These are phyloP conservation scores for Ammospiza maritima DNA, from an alignment of 2,797 vertebrate genomes.

Conservation along the genomic window DNA sequence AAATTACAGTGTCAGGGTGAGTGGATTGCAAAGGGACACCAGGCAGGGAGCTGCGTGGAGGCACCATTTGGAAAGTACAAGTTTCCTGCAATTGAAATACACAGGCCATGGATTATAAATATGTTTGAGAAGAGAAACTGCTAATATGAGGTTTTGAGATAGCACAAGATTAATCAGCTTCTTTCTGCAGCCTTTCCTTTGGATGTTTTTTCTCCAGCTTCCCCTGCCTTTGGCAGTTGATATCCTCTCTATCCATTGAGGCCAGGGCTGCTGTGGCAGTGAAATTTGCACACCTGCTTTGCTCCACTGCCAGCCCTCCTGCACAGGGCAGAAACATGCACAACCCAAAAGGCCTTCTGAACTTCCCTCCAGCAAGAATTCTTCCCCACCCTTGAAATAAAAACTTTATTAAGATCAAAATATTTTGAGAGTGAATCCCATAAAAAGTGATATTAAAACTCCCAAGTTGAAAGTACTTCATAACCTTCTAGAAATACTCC, in stretches of 20 bases:
- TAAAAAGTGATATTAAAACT: neutral
- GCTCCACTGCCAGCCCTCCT: neutral
- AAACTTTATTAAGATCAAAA: neutral
- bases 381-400: neutral
- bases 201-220: neutral
- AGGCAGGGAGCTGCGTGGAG: neutral
- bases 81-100: neutral
- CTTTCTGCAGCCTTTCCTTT: neutral
- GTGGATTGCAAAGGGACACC: slow-evolving; percentile 29
- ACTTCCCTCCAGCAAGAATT: neutral
- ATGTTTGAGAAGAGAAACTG: neutral
- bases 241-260: accelerated
- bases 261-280: neutral
- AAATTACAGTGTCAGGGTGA: neutral
- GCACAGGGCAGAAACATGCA: accelerated
- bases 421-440: neutral
- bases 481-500: slow-evolving; percentile 60
- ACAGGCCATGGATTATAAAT: neutral
- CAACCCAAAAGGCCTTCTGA: neutral
- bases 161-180: slow-evolving; percentile 18
- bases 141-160: neutral
- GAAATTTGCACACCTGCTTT: neutral
- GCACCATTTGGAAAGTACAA: neutral
- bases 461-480: neutral
- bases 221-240: neutral